Base-by-base conservation (phyloP, 2,797 vertebrate species). In the Mallotus villosus region DNA sequence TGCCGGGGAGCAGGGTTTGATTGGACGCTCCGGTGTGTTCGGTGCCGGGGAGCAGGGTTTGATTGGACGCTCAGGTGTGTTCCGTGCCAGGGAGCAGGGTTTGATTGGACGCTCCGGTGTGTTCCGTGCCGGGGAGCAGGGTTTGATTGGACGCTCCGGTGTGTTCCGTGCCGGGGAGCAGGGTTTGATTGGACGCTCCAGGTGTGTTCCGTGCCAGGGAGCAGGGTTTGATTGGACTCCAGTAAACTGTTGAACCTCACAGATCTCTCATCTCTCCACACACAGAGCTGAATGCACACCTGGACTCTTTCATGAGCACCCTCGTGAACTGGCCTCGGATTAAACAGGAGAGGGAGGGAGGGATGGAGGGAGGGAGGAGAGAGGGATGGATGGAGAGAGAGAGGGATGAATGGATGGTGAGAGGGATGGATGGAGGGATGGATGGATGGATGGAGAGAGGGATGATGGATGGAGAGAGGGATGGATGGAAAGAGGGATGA, bases 181-280 rank as follows among this genome's bases (percentile, higher is more conserved):
- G n/a, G 6, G 19, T 63, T 67, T n/a, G n/a, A n/a, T n/a, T n/a
- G n/a, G n/a, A n/a, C n/a, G 21, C 70, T 24, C 9, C 41, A n/a
- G 16, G 11, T 60, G n/a, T n/a, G n/a, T 3, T 11, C 3, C 0
- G 19, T 64, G 62, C 62, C 41, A 32, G 62, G 32, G 17, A 37
- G 19, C 25, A 21, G n/a, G 6, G 19, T 63, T 67, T 63, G 64
- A 76, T 55, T 41, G 41, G 46, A 51, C 58, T 19, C n/a, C 19
- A 24, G 25, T 17, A 55, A 55, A 29, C 12, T 27, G 53, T 46
- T 68, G 55, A 51, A 29, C 62, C 32, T 53, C 34, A 29, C 53
- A 71, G 64, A 63, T 62, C 67, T 58, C 69, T 67, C 29, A 63
- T 62, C 67, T 58, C 69, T 67, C 29, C 58, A 67, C 60, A 55